Base-by-base conservation (phyloP, 2,888 invertebrate species). In the Epirrhoe alternata region DNA sequence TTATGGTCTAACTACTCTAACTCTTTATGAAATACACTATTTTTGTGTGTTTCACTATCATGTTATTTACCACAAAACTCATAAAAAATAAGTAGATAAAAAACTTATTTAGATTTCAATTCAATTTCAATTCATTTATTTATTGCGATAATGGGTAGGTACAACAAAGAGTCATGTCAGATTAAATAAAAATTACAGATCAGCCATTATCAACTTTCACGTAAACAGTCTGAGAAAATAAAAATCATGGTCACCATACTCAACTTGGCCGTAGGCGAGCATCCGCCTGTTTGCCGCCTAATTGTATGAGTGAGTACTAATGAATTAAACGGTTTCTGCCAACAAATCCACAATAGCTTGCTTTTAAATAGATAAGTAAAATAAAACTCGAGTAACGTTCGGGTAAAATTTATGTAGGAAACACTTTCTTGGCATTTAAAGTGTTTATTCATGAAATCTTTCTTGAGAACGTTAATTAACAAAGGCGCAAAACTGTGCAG, bases 231-330 rank as follows among this genome's bases (percentile, higher is more conserved):
- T 0, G 47, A 57, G 57, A 57, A 54, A 16, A 1, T 42, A 24
- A 5, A 52, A 77, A 70, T 66, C 45, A 76, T 83, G 77, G 80
- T 33, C 66, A 79, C 78, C 76, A 57, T 73, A 78, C 73, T 38
- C 33, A 51, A 60, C 33, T 56, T 61, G 61, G 65, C 51, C 8
- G 54, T 57, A 69, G 70, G 68, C 75, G 76, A 74, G 73, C 74
- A 53, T 77, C 75, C 71, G 73, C 72, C 73, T 70, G 75, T 74
- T 74, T 73, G 61, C 74, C 71, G 71, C 72, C 77, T 83, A 81
- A 84, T 83, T 84, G 80, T 83, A 78, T 77, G 74, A 76, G 75
- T 77, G 74, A 76, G 75, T 77, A 76, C 70, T 85, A 84, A 85
- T 83, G 77, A 85, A 85, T 85, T 83, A 81, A 83, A 83, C 75